phyloP scores from a whole-genome alignment of 1,140 invertebrate species.

The Apocrypta bakeri region DNA sequence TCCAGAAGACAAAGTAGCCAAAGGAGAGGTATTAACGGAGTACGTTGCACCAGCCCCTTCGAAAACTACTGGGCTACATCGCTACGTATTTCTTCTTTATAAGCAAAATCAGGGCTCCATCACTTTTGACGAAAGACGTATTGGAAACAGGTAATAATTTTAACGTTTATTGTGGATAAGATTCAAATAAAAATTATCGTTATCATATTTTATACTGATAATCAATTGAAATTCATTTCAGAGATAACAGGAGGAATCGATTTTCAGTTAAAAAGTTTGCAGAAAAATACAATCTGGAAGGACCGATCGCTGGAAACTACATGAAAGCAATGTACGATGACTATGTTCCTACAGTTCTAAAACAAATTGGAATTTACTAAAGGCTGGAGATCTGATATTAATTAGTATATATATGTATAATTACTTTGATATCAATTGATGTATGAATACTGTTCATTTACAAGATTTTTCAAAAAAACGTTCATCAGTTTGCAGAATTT shows the following conservation, averaged over 20 bases:
- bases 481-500: background rate
- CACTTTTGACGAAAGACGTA: constrained; percentile 70
- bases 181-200: no score
- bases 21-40: constrained; percentile 78
- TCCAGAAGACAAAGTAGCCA: constrained; percentile 77
- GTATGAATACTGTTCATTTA: background rate
- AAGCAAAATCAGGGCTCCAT: constrained; percentile 77
- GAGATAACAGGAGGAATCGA: constrained; percentile 60
- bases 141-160: constrained; percentile 64
- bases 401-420: background rate
- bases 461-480: background rate
- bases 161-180: no score
- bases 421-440: background rate
- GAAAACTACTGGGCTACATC: constrained; percentile 77
- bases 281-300: constrained; percentile 81
- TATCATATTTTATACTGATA: no score
- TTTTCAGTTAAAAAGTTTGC: constrained; percentile 80
- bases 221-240: constrained; percentile 44
- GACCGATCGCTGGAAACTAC: constrained; percentile 85
- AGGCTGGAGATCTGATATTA: background rate
- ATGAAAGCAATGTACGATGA: constrained; percentile 84
- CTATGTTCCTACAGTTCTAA: constrained; percentile 76
- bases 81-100: constrained; percentile 82
- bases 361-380: constrained; percentile 56
- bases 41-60: constrained; percentile 81